Evolutionary conservation across 2,888 invertebrate species (phyloP).

Genomic region (Branchellion lobata): DNA sequence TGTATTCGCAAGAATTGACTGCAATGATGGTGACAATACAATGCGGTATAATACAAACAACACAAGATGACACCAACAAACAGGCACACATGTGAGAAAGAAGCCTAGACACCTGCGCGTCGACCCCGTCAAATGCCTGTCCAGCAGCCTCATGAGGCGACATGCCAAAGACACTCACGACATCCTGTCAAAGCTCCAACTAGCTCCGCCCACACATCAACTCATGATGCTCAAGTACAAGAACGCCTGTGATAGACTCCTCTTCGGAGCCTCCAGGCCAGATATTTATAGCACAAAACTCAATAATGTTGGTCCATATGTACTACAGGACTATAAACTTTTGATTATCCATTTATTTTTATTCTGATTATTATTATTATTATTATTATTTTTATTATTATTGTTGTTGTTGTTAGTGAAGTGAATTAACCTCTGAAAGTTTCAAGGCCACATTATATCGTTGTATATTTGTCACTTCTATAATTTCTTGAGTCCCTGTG

Average conservation of each 20-base stretch:
- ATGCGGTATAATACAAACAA: no score
- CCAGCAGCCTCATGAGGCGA: constrained; percentile 12
- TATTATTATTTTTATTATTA: no score
- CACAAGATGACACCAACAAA: no score
- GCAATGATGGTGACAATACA: no score
- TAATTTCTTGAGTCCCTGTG: no score
- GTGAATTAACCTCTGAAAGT: no score
- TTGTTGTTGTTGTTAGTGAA: neutral
- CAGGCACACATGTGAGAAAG: neutral
- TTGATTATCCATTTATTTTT: no score
- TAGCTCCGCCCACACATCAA: constrained; percentile 24
- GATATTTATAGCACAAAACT: constrained; percentile 6
- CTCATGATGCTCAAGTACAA: constrained; percentile 18
- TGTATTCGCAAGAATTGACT: no score
- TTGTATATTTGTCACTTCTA: no score
- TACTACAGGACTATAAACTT: no score
- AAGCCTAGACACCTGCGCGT: constrained; percentile 3
- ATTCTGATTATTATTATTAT: neutral
- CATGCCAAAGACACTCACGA: constrained; percentile 13
- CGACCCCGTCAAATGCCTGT: constrained; percentile 2
- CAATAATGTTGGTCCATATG: neutral
- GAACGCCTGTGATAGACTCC: neutral
- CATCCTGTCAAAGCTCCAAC: constrained; percentile 2
- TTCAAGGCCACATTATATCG: no score
- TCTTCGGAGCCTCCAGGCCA: neutral